Evolutionary conservation across 2,113 vertebrate species (phyloP).

Genomic region (Salvelinus namaycush): DNA sequence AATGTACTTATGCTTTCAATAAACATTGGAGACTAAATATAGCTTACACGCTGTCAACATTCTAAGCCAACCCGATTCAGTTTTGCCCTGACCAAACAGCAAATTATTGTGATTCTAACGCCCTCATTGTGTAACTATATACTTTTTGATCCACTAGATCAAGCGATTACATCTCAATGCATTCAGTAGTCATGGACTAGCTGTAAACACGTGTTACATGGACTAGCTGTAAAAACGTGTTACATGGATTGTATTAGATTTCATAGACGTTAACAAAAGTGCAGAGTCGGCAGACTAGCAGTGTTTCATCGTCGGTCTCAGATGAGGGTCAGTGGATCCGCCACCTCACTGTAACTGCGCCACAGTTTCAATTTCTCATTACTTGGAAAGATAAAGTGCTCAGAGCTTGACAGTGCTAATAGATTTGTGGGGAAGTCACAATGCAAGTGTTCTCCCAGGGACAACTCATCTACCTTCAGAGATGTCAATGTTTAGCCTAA

Average conservation of each 20-base stretch:
- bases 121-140: neutral
- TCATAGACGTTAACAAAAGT: neutral
- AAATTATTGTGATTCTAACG: neutral
- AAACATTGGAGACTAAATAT: too few relatives aligned
- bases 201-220: neutral
- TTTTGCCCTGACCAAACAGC: too few relatives aligned
- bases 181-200: neutral
- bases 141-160: neutral
- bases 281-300: neutral
- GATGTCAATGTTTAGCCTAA: constrained; percentile 72
- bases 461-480: constrained; percentile 57
- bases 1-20: neutral
- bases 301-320: neutral
- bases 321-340: constrained; percentile 9
- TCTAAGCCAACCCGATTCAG: too few relatives aligned
- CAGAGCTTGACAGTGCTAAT: constrained; percentile 8
- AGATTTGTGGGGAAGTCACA: constrained; percentile 6
- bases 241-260: neutral
- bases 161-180: neutral
- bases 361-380: constrained; percentile 16
- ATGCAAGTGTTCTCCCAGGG: constrained; percentile 13
- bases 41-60: too few relatives aligned
- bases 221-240: neutral
- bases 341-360: neutral
- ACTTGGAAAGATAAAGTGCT: neutral